phyloP scores from a whole-genome alignment of 2,113 vertebrate genomes.

The Heterotilapia buettikoferi region DNA sequence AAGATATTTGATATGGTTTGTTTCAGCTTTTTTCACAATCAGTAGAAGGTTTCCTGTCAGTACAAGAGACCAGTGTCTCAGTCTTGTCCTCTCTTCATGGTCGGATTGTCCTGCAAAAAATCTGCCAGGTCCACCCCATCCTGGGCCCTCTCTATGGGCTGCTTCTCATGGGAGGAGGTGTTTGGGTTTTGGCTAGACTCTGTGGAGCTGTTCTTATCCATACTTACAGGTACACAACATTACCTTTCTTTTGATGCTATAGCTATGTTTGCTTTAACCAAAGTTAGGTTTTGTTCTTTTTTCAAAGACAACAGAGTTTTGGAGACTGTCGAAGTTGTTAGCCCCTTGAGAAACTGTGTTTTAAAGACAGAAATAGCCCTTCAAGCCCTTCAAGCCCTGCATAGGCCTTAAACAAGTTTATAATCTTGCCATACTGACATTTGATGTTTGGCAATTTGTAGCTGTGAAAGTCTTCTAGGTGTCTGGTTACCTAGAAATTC shows the following conservation, averaged over 20 bases:
- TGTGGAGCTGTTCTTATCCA: slow-evolving; percentile 64
- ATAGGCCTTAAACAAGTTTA: neutral
- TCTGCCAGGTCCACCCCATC: slow-evolving; percentile 50
- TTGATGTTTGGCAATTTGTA: neutral
- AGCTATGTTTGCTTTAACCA: neutral
- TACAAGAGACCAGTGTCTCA: slow-evolving; percentile 18
- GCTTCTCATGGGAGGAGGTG: slow-evolving; percentile 25
- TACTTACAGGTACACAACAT: slow-evolving; percentile 48
- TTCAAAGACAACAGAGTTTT: neutral
- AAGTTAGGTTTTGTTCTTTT: neutral
- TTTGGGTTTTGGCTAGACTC: slow-evolving; percentile 61
- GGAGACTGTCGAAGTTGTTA: neutral
- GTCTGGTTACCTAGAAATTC: neutral
- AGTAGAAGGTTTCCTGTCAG: slow-evolving; percentile 60
- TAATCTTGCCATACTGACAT: neutral
- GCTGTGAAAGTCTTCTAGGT: neutral
- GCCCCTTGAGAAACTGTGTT: accelerated
- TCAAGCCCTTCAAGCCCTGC: neutral
- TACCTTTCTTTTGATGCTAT: neutral
- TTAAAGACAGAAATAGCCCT: neutral
- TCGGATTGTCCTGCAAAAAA: neutral
- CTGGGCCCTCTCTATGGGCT: slow-evolving; percentile 63
- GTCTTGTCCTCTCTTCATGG: slow-evolving; percentile 56
- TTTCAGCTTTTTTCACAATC: slow-evolving; percentile 69
- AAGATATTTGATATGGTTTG: neutral